phyloP scores from a whole-genome alignment of 2,888 invertebrate genomes.

The Phymatocera aterrima region DNA sequence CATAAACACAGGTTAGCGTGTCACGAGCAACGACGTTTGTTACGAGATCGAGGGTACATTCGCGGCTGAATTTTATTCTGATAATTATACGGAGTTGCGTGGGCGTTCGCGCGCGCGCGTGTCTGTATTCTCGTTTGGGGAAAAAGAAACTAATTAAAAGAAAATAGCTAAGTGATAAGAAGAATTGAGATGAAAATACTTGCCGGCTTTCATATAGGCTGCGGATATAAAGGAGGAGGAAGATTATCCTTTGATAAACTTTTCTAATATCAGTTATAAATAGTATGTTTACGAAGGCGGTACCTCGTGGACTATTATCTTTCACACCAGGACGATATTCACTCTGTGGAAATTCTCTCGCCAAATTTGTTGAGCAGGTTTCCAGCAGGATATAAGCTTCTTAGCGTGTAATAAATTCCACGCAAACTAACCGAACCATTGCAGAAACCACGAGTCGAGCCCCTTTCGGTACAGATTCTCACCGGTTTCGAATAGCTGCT shows the following conservation, averaged over 20 bases:
- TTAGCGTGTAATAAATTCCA: constrained; percentile 21
- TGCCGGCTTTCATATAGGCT: not conserved
- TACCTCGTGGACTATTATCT: constrained; percentile 21
- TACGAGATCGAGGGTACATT: too few relatives aligned
- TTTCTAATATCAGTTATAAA: not conserved
- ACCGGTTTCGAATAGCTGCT: not conserved
- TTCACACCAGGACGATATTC: constrained; percentile 11
- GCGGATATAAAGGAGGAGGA: not conserved
- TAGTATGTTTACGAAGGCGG: not conserved
- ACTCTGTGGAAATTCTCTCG: not conserved
- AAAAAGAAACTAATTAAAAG: too few relatives aligned
- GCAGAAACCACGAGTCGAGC: too few relatives aligned
- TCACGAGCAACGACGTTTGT: too few relatives aligned
- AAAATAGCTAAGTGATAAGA: not conserved
- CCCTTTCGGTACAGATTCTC: constrained; percentile 15
- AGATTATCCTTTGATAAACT: constrained; percentile 2
- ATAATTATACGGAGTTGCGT: too few relatives aligned
- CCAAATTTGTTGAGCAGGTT: not conserved
- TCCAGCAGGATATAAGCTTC: constrained; percentile 36
- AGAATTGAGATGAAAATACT: not conserved
- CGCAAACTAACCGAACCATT: not conserved
- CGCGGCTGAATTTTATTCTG: too few relatives aligned
- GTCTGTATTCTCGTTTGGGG: too few relatives aligned
- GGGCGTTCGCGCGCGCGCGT: too few relatives aligned
- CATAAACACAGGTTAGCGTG: not conserved